Evolutionary conservation across 2,888 invertebrate species (phyloP).

Genomic region (Melinaea marsaeus): DNA sequence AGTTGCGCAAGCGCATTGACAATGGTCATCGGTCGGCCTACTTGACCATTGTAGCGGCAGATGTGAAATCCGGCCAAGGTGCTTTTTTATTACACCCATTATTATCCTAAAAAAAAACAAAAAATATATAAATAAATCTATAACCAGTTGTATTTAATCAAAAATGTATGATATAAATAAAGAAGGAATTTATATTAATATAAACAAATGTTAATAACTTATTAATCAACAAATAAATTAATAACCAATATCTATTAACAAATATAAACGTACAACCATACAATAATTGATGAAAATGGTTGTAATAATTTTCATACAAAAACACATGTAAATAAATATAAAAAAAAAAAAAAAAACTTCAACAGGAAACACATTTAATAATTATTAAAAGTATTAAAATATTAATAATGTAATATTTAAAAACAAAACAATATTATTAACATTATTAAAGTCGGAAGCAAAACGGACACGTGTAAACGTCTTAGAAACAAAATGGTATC

Average conservation of each 20-base stretch:
- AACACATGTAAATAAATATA: too few relatives aligned
- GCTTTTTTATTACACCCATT: slow-evolving; percentile 39
- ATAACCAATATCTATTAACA: not conserved
- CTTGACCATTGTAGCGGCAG: slow-evolving; percentile 63
- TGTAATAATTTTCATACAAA: too few relatives aligned
- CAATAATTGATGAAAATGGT: too few relatives aligned
- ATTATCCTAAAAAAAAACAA: slow-evolving; percentile 11
- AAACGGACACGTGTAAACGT: slow-evolving; percentile 35
- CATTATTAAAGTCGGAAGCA: slow-evolving; percentile 29
- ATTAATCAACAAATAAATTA: slow-evolving; percentile 6
- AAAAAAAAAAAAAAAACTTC: too few relatives aligned
- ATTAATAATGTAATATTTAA: not conserved
- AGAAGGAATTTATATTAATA: too few relatives aligned
- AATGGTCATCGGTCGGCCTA: slow-evolving; percentile 57
- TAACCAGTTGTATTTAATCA: too few relatives aligned
- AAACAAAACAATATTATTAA: not conserved
- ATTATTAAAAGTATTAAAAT: too few relatives aligned
- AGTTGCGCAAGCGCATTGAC: slow-evolving; percentile 52
- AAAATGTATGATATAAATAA: too few relatives aligned
- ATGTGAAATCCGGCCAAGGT: slow-evolving; percentile 72
- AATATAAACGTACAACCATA: too few relatives aligned
- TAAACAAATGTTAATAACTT: not conserved
- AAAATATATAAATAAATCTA: too few relatives aligned
- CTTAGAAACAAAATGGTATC: slow-evolving; percentile 42
- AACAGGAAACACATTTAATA: too few relatives aligned